Conservation (phyloP, 2,797 vertebrate species). For the Channa striata region DNA sequence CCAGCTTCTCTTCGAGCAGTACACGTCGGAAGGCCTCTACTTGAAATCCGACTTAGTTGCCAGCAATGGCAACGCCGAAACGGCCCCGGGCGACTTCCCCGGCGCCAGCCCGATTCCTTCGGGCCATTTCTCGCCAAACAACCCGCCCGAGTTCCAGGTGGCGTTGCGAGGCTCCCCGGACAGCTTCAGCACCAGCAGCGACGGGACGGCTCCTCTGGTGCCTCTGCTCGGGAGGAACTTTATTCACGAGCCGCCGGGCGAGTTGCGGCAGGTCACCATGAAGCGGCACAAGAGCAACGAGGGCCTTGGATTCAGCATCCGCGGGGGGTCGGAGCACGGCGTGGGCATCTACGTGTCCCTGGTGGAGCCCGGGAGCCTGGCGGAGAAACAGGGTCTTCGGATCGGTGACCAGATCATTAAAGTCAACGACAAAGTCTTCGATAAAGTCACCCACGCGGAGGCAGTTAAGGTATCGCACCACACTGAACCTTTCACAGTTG, state of each 20-base stretch:
- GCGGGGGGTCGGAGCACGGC: conserved; percentile 96
- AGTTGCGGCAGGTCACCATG: conserved; percentile 90
- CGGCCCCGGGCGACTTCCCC: conserved; percentile 56
- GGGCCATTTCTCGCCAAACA: conserved; percentile 65
- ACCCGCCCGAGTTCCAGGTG: conserved; percentile 71
- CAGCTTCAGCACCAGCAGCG: conserved; percentile 84
- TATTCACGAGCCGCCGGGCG: conserved; percentile 85
- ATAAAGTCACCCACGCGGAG: conserved; percentile 93
- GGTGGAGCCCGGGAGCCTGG: conserved; percentile 95
- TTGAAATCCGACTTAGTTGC: conserved; percentile 83
- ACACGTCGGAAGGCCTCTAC: conserved; percentile 95
- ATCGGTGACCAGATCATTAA: conserved; percentile 97
- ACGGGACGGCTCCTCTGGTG: conserved; percentile 83
- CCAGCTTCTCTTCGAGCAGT: conserved; percentile 97
- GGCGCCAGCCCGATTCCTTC: conserved; percentile 67
- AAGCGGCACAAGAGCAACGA: conserved; percentile 94
- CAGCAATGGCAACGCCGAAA: conserved; percentile 73
- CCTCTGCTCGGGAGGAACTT: conserved; percentile 84
- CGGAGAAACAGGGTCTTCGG: conserved; percentile 93
- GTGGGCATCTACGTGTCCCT: conserved; percentile 98
- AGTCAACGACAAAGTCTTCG: conserved; percentile 94
- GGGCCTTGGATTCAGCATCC: conserved; percentile 97
- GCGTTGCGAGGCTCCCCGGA: conserved; percentile 82
- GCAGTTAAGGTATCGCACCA: conserved; percentile 90
- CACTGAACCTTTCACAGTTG: background rate